Evolutionary conservation across 2,888 invertebrate genomes (phyloP), one percentile per base, ranked within the genome.

Genomic region (Eretmocerus hayati): DNA sequence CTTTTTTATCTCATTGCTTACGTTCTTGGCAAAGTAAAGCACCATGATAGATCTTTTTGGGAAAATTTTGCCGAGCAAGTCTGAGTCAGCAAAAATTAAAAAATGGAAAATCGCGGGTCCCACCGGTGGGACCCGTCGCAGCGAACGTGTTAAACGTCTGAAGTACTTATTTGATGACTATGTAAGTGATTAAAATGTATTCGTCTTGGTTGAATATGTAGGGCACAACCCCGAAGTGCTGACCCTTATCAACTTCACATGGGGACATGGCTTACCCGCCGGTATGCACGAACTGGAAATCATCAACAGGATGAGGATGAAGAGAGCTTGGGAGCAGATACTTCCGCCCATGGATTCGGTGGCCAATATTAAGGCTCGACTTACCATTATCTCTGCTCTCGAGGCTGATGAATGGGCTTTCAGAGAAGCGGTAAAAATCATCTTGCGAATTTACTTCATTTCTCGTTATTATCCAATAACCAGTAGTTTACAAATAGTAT

Each of bases 371-470:
- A 81, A 81, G 59, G 74, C 75, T 42, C 73, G 83, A 4, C 74
- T 79, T 13, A 74, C 73, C n/a, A 80, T 89, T 60, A 78, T 90
- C 54, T 80, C 80, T 41, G 85, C 87, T n/a, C 78, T 91, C 55
- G 90, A 90, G 69, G 78, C 83, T 51, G 84, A 88, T 58, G 84
- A 90, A 62, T 91, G 90, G 90, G 78, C 85, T 9, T 84, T 86
- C 45, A 77, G 90, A 52, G 90, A 91, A 65, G 79, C 83, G 56
- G 85, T 85, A 61, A 63, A 44, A 42, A 40, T 42, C 42, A 21
- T 37, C 26, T 9, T 15, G 26, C 39, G 31, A 9, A 36, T n/a
- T n/a, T n/a, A n/a, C n/a, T n/a, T n/a, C n/a, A n/a, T n/a, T n/a
- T n/a, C n/a, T n/a, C n/a, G n/a, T n/a, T n/a, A n/a, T n/a, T n/a